Base-by-base conservation (phyloP, 1,140 invertebrate genomes). In the Micrasema minimum region DNA sequence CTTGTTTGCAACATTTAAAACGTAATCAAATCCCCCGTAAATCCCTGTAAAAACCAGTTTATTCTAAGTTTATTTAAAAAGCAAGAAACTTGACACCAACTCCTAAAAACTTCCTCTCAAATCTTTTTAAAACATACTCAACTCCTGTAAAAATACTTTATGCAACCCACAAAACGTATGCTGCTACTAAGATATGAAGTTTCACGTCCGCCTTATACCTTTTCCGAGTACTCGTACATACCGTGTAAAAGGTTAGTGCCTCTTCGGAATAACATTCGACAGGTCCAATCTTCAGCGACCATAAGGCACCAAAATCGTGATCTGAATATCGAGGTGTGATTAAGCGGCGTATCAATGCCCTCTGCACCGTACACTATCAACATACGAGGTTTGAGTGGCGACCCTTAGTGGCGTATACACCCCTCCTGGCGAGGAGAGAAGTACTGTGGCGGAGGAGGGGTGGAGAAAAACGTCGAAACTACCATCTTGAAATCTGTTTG, bases 311-410 rank as follows among this genome's bases (percentile, higher is more conserved):
- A 20, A 41, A 66, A 71, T 71, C 73, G 73, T 75, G 73, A 75
- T 59, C 57, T 55, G 73, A 75, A 75, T 75, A 75, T 75, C 71
- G 73, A 75, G 68, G 67, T 65, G 73, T 75, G 69, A 75, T 75
- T 75, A 75, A 69, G 66, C 66, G 38, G 43, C 73, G 64, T 75
- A 75, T 75, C 73, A 64, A 75, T 75, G 73, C 37, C 18, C 50
- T 35, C 14, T 41, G 66, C 43, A 48, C 61, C 66, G 65, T 74
- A 68, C 70, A 71, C 68, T 64, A 74, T 71, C 72, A 74, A 74
- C 72, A 74, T 71, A 69, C 71, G 59, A 69, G 66, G 66, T 14
- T 67, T 41, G 41, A 51, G 18, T 67, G 51, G 18, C 35, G 41
- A 67, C 65, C 65, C 65, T 67, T 41, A n/a, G 31, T 35, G 31